Evolutionary conservation across 2,113 vertebrate species (phyloP).

Genomic region (Hyla sarda): DNA sequence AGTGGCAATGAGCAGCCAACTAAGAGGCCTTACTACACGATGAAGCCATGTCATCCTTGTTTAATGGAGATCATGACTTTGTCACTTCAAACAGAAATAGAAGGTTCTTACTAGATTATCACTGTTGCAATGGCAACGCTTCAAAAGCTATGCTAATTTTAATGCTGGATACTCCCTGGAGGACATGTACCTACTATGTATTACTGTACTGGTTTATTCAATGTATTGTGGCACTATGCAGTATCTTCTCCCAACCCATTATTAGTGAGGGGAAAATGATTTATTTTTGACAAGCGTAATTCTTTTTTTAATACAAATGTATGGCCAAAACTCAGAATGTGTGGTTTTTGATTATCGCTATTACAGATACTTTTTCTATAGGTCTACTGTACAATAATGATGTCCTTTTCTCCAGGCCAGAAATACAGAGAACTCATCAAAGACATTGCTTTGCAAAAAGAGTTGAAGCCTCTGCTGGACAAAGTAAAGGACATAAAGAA

Average conservation of each 20-base stretch:
- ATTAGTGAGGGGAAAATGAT: conserved; percentile 68
- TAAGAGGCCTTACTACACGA: conserved; percentile 61
- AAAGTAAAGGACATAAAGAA: conserved; percentile 77
- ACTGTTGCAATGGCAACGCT: conserved; percentile 66
- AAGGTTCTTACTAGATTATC: conserved; percentile 55
- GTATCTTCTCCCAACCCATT: conserved; percentile 69
- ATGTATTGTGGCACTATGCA: conserved; percentile 58
- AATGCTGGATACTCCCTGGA: conserved; percentile 60
- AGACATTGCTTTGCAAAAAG: conserved; percentile 76
- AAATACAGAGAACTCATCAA: conserved; percentile 72
- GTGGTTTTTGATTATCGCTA: conserved; percentile 57
- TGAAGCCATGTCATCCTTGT: conserved; percentile 61
- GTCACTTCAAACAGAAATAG: conserved; percentile 60
- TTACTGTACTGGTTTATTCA: conserved; percentile 60
- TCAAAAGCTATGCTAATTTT: conserved; percentile 66
- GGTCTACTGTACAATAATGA: conserved; percentile 69
- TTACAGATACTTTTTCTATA: conserved; percentile 60
- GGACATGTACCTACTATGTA: conserved; percentile 66
- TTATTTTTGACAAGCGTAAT: conserved; percentile 70
- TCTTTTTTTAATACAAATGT: conserved; percentile 63
- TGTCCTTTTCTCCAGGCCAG: conserved; percentile 76
- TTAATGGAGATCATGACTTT: conserved; percentile 60
- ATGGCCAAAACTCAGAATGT: conserved; percentile 58
- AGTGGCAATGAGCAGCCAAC: conserved; percentile 39
- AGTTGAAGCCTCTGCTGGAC: conserved; percentile 72